Percentiles rank a stretch among this genome's conserved stretches.
These are phyloP conservation scores for Lepidurus arcticus DNA, from an alignment of 1,140 invertebrate genomes.

Conservation along the genomic window DNA sequence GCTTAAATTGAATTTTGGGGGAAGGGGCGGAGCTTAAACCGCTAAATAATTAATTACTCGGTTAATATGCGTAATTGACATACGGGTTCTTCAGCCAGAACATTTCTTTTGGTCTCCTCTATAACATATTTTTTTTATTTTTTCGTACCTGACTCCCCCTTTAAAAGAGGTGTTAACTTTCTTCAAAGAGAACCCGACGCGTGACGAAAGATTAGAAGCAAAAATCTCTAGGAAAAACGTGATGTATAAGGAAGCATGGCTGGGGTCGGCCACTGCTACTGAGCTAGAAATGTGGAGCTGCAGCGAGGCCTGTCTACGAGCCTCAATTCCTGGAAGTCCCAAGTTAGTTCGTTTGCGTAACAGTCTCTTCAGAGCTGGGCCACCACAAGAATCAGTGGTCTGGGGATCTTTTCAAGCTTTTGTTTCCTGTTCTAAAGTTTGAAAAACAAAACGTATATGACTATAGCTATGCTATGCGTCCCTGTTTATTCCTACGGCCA, in stretches of 20 bases:
- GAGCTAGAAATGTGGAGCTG: background rate
- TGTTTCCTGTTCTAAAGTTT: background rate
- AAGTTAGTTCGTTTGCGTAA: constrained; percentile 5
- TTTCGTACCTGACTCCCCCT: background rate
- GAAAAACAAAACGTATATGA: too few relatives aligned
- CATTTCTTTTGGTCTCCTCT: too few relatives aligned
- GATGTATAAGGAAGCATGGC: background rate
- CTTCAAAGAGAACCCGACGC: background rate
- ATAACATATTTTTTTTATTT: too few relatives aligned
- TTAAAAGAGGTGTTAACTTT: background rate
- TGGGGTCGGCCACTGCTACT: background rate
- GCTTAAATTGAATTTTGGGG: too few relatives aligned
- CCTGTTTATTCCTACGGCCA: too few relatives aligned
- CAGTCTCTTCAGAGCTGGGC: background rate
- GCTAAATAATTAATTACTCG: too few relatives aligned
- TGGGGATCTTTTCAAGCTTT: background rate
- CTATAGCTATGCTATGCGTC: too few relatives aligned
- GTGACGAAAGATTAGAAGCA: background rate
- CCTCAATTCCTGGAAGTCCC: background rate
- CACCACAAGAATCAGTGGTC: background rate
- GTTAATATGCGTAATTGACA: too few relatives aligned
- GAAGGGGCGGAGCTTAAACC: too few relatives aligned
- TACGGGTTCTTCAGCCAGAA: too few relatives aligned
- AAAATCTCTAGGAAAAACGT: background rate
- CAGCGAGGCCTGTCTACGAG: background rate